phyloP scores from a whole-genome alignment of 1,140 invertebrate genomes.

The Drosophila jambulina region DNA sequence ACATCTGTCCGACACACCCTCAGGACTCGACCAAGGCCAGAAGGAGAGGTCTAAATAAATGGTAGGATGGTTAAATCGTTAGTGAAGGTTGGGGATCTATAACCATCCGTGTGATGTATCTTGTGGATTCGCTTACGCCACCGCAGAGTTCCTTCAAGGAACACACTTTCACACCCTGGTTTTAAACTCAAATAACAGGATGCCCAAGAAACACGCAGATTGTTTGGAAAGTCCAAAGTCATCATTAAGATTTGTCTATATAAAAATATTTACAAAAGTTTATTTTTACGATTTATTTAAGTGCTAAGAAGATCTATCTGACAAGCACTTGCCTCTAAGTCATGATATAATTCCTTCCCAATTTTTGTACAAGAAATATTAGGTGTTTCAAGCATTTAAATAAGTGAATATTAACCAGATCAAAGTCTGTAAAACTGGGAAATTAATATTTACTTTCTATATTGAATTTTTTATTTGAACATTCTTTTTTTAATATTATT shows the following conservation, averaged over 20 bases:
- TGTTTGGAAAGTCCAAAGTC: constrained; percentile 20
- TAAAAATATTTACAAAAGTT: not conserved
- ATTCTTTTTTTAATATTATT: too few species aligned
- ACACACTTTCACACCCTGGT: constrained; percentile 44
- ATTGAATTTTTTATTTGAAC: too few species aligned
- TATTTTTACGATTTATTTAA: too few species aligned
- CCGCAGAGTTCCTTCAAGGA: constrained; percentile 43
- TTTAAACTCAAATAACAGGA: constrained; percentile 37
- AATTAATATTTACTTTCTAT: too few species aligned
- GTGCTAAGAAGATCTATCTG: too few species aligned
- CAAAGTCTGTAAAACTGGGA: too few species aligned
- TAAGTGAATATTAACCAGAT: too few species aligned
- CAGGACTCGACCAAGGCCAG: constrained; percentile 17
- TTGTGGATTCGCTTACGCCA: constrained; percentile 27
- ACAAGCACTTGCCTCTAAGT: too few species aligned
- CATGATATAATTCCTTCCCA: too few species aligned
- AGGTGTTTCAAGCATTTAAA: too few species aligned
- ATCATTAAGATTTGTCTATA: not conserved
- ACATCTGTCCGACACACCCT: constrained; percentile 78
- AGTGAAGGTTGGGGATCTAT: constrained; percentile 11
- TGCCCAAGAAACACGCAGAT: constrained; percentile 38
- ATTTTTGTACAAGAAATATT: too few species aligned
- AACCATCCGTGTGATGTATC: constrained; percentile 21
- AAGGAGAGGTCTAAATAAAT: constrained; percentile 25
- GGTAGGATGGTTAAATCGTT: constrained; percentile 17